Conservation (phyloP, 2,888 invertebrate genomes). For the Lobophora halterata region DNA sequence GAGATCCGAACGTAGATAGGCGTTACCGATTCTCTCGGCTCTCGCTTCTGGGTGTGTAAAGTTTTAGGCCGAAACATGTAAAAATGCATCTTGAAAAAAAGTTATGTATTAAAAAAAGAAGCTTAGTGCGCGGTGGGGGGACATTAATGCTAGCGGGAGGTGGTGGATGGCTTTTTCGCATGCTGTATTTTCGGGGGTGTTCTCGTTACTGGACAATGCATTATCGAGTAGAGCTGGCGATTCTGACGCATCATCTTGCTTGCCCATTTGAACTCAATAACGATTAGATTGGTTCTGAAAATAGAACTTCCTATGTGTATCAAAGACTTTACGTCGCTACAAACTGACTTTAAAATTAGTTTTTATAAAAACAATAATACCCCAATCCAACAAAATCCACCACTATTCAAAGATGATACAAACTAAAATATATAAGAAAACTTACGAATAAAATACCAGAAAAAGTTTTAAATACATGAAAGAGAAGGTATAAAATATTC, state of each 20-base stretch:
- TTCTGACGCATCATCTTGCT: conserved; percentile 69
- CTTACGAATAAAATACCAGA: too few species aligned
- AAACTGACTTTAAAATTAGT: neutral
- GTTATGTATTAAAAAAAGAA: conserved; percentile 82
- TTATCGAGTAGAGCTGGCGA: conserved; percentile 63
- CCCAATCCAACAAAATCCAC: too few species aligned
- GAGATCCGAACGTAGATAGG: conserved; percentile 67
- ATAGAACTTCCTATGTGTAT: neutral
- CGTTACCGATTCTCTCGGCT: conserved; percentile 67
- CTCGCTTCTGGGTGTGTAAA: conserved; percentile 76
- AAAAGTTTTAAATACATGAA: too few species aligned
- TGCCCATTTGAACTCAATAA: conserved; percentile 55
- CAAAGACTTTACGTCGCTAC: neutral
- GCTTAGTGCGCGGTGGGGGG: conserved; percentile 78
- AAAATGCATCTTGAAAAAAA: conserved; percentile 82
- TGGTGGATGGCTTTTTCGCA: conserved; percentile 76
- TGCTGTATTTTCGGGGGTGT: conserved; percentile 78
- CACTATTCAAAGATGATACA: too few species aligned
- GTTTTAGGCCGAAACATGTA: conserved; percentile 81
- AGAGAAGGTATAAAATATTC: too few species aligned
- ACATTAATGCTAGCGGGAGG: conserved; percentile 74
- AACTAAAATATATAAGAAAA: too few species aligned
- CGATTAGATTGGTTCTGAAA: conserved; percentile 6
- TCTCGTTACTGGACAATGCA: conserved; percentile 76
- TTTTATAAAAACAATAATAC: too few species aligned